Conservation (phyloP, 2,888 invertebrate species). For the Pardosa pseudoannulata region DNA sequence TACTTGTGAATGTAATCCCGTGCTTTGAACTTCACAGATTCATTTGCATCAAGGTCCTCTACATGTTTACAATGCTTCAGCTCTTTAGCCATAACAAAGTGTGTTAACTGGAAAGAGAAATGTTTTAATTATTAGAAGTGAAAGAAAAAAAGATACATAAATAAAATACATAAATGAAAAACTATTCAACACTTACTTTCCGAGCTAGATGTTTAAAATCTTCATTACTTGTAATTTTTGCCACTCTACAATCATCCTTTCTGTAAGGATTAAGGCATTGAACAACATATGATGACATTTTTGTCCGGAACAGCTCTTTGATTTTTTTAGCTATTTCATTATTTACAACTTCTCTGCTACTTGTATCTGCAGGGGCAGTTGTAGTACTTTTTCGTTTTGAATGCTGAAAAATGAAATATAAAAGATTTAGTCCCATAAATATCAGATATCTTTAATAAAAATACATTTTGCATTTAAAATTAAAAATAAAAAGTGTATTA, state of each 20-base stretch:
- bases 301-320: slow-evolving; percentile 90
- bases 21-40: slow-evolving; percentile 95
- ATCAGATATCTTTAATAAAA: too few species aligned
- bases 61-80: slow-evolving; percentile 92
- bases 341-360: slow-evolving; percentile 23
- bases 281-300: slow-evolving; percentile 86
- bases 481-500: too few species aligned
- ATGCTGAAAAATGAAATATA: slow-evolving; percentile 30
- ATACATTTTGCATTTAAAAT: too few species aligned
- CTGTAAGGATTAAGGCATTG: slow-evolving; percentile 91
- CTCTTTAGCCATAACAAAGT: slow-evolving; percentile 96
- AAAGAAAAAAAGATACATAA: not conserved
- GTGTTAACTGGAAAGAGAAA: slow-evolving; percentile 84
- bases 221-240: slow-evolving; percentile 90
- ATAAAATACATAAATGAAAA: not conserved
- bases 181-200: slow-evolving; percentile 83
- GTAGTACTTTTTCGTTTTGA: slow-evolving; percentile 38
- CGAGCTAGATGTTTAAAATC: slow-evolving; percentile 96
- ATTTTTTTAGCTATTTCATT: slow-evolving; percentile 82
- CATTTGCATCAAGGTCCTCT: slow-evolving; percentile 90
- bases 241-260: slow-evolving; percentile 88
- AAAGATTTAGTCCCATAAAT: too few species aligned
- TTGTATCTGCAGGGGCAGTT: slow-evolving; percentile 41
- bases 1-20: slow-evolving; percentile 96
- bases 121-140: not conserved